Evolutionary conservation across 2,888 invertebrate species (phyloP), one percentile per base, ranked within the genome.

Genomic region (Agrotis exclamationis): DNA sequence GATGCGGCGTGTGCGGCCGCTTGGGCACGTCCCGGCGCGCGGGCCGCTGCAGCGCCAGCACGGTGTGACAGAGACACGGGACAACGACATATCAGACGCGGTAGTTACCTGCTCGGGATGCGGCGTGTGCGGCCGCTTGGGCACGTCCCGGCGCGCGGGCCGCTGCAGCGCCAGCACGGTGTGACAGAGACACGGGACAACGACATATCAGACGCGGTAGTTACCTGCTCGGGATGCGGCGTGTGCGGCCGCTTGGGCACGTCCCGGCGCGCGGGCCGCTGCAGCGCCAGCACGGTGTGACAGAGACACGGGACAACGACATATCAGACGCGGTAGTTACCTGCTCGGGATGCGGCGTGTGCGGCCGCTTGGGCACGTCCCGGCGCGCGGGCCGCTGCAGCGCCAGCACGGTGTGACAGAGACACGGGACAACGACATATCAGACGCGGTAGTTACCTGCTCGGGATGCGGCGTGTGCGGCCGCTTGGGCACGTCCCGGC

Each of bases 361-460:
- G 88, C 68, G 70, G 91, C 74, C 76, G 84, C 33, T 88, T 85
- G 68, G 88, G 76, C 67, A 73, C 65, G 47, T 63, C 54, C 54
- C 80, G 71, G 66, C 83, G 72, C 88, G 77, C 92, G 88, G 76
- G 92, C 78, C 91, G 94, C 90, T 80, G 95, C 92, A 91, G 33
- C 33, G 33, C 33, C 33, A 33, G 33, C 33, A 33, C 33, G 7
- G 33, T 33, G 33, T 33, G 33, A 33, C 33, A 33, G 33, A 33
- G 33, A 33, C 33, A 33, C 33, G 33, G n/a, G n/a, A n/a, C n/a
- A n/a, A n/a, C 33, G 33, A 33, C 33, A 33, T 33, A 33, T 33
- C 33, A 33, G 33, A 33, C 33, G 33, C 33, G 33, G 33, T 33
- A 33, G 33, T 33, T 33, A 33, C 33, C 33, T 33, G 33, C 33